These are phyloP conservation scores for Butorides virescens DNA, from an alignment of 2,113 vertebrate species.

Conservation along the genomic window DNA sequence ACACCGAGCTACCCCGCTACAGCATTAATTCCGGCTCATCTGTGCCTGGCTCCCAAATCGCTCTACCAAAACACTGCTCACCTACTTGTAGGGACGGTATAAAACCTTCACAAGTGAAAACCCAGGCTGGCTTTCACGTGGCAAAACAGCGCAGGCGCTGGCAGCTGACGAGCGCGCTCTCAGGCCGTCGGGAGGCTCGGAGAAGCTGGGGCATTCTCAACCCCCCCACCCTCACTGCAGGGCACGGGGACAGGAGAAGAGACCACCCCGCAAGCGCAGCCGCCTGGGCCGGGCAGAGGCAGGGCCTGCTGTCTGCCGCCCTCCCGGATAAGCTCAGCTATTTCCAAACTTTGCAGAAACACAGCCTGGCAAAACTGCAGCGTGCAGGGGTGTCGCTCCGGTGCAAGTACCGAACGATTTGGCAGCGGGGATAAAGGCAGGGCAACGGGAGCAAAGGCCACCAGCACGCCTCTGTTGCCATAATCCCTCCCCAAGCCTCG, in stretches of 20 bases:
- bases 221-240: not conserved
- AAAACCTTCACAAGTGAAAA: not conserved
- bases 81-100: not conserved
- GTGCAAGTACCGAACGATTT: not conserved
- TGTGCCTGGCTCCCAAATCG: not conserved
- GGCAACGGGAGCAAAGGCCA: not conserved
- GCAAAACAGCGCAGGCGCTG: not conserved
- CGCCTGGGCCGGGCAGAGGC: not conserved
- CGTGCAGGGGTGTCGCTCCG: not conserved
- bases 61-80: not conserved
- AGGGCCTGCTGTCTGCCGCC: not conserved
- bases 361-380: not conserved
- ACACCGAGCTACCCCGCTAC: not conserved
- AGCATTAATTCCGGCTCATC: rapidly evolving
- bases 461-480: rapidly evolving
- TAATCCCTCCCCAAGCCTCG: not conserved
- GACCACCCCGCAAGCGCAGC: not conserved
- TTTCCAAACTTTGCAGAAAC: not conserved
- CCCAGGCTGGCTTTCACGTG: not conserved
- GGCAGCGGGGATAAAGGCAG: not conserved
- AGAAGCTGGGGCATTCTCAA: not conserved
- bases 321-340: not conserved
- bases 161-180: not conserved
- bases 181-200: rapidly evolving
- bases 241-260: not conserved